Percentiles rank a stretch among this genome's conserved stretches.
Evolutionary conservation across 1,140 invertebrate genomes (phyloP).

Genomic region (Lucilia cuprina): DNA sequence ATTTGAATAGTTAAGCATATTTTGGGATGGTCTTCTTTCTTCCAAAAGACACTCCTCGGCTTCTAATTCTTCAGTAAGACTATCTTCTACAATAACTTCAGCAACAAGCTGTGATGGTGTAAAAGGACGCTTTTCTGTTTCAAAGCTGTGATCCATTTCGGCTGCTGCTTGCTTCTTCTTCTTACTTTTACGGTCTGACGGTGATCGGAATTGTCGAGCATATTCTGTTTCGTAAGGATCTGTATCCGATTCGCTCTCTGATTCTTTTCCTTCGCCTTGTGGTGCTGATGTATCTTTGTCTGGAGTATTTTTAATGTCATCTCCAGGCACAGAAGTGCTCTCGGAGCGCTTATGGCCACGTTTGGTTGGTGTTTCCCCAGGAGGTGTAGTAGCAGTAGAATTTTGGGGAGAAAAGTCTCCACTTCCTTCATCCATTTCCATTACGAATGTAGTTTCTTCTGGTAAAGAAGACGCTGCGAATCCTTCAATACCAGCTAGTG

Average conservation of each 20-base stretch:
- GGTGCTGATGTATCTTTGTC: conserved; percentile 46
- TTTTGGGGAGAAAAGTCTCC: conserved; percentile 64
- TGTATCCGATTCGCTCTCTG: conserved; percentile 59
- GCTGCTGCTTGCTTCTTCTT: conserved; percentile 51
- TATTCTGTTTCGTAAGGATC: conserved; percentile 62
- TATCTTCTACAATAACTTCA: conserved; percentile 67
- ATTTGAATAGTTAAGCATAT: conserved; percentile 62
- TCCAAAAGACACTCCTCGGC: conserved; percentile 63
- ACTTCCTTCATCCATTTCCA: conserved; percentile 54
- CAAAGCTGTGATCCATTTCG: conserved; percentile 57
- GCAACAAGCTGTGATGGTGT: conserved; percentile 58
- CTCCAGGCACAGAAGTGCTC: conserved; percentile 63
- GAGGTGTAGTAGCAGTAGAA: conserved; percentile 60
- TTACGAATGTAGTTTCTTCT: conserved; percentile 51
- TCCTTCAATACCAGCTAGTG: conserved; percentile 56
- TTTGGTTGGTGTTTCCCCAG: conserved; percentile 64
- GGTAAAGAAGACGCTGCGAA: conserved; percentile 48
- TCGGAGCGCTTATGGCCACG: conserved; percentile 67
- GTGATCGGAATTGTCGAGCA: conserved; percentile 56
- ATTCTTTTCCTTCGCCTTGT: conserved; percentile 55
- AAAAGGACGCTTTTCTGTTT: conserved; percentile 57
- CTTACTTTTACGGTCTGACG: conserved; percentile 55
- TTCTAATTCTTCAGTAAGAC: conserved; percentile 66
- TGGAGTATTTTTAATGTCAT: conserved; percentile 52
- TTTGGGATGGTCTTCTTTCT: conserved; percentile 57